Evolutionary conservation across 1,140 invertebrate genomes (phyloP).

Genomic region (Catajapyx aquilonaris): DNA sequence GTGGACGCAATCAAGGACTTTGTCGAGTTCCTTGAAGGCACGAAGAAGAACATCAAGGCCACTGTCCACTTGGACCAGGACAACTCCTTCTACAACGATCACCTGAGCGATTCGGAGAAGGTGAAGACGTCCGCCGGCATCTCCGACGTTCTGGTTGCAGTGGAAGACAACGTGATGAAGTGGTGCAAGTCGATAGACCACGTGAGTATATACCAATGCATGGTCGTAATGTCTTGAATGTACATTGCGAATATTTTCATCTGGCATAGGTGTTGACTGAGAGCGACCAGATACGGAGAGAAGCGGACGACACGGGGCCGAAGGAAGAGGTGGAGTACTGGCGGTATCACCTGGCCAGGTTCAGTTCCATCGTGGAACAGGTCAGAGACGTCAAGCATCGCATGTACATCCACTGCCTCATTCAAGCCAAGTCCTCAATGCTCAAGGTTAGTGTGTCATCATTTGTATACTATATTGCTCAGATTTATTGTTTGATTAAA

Average conservation of each 20-base stretch:
- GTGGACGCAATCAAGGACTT: slow-evolving; percentile 29
- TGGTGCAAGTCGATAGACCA: slow-evolving; percentile 41
- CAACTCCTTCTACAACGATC: slow-evolving; percentile 25
- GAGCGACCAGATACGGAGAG: slow-evolving; percentile 50
- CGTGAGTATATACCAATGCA: slow-evolving; percentile 17
- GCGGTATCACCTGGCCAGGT: slow-evolving; percentile 50
- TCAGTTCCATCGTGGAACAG: slow-evolving; percentile 59
- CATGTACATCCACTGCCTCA: slow-evolving; percentile 40
- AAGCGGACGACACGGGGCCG: slow-evolving; percentile 57
- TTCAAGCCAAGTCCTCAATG: slow-evolving; percentile 39
- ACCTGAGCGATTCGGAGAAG: slow-evolving; percentile 25
- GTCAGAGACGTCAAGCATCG: slow-evolving; percentile 38
- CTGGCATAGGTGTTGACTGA: slow-evolving; percentile 24
- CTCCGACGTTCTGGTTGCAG: slow-evolving; percentile 24
- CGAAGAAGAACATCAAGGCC: slow-evolving; percentile 32
- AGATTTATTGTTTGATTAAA: background rate
- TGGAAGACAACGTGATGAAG: slow-evolving; percentile 31
- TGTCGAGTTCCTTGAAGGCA: slow-evolving; percentile 32
- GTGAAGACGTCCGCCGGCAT: slow-evolving; percentile 26
- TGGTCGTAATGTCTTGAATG: background rate
- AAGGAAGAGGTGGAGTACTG: slow-evolving; percentile 59
- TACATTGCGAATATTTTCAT: background rate
- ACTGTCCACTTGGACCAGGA: slow-evolving; percentile 30
- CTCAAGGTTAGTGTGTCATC: slow-evolving; percentile 31
- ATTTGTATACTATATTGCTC: background rate